These are phyloP conservation scores for Notospermus geniculatus DNA, from an alignment of 1,140 invertebrate genomes.

Conservation along the genomic window DNA sequence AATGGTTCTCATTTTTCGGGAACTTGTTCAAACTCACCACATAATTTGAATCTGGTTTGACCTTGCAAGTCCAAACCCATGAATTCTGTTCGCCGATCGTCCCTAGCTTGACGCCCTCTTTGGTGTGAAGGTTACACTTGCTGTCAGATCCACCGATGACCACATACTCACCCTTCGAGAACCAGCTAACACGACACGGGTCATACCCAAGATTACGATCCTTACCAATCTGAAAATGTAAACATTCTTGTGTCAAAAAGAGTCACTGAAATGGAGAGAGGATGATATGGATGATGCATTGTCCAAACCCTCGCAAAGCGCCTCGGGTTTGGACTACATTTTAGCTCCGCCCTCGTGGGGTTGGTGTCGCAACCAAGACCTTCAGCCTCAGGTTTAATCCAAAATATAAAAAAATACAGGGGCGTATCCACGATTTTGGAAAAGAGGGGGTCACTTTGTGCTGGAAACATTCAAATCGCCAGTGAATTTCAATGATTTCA, in stretches of 20 bases:
- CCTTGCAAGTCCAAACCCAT: slow-evolving; percentile 83
- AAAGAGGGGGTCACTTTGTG: no score
- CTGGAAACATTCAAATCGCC: no score
- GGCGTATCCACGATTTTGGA: no score
- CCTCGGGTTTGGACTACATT: no score
- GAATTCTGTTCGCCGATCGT: slow-evolving; percentile 71
- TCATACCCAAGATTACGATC: slow-evolving; percentile 78
- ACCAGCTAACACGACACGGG: slow-evolving; percentile 74
- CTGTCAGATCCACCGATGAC: slow-evolving; percentile 80
- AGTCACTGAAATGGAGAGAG: no score
- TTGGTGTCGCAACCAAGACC: not conserved
- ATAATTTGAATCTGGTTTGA: slow-evolving; percentile 71
- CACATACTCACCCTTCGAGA: slow-evolving; percentile 76
- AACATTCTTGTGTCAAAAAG: no score
- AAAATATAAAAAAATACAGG: no score
- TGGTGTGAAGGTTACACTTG: slow-evolving; percentile 73
- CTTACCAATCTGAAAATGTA: slow-evolving; percentile 65
- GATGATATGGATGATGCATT: no score
- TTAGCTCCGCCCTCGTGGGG: not conserved
- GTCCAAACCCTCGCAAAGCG: no score
- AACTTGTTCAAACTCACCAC: slow-evolving; percentile 61
- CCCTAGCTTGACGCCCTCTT: slow-evolving; percentile 78
- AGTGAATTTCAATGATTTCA: no score
- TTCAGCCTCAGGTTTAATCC: no score
- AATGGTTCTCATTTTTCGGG: no score